Base-by-base conservation (phyloP, 2,888 invertebrate genomes). In the Physocephala rufipes region DNA sequence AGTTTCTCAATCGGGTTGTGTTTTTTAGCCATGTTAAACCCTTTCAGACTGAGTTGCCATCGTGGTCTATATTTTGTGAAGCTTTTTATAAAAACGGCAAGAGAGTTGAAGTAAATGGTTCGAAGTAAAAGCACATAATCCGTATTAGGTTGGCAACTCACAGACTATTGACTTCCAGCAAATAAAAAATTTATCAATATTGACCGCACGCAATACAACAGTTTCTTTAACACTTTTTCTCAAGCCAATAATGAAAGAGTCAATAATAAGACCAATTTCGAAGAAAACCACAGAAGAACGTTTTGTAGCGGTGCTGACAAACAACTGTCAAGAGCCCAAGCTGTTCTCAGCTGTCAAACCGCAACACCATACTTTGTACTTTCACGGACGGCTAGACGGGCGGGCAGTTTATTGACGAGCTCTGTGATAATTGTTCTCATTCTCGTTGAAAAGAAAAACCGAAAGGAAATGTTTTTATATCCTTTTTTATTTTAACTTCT, bases 341-440 rank as follows among this genome's bases (percentile, higher is more conserved):
- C 59, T 21, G 49, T 67, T 67, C 67, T 67, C 67, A 67, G 67
- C 67, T 67, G 67, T 59, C 67, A 67, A 59, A 67, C 67, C 67
- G 59, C 67, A 67, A 67, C 59, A 49, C 59, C 67, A 67, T 45
- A 59, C 49, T 59, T 58, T 47, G 45, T 26, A 47, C 26, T 67
- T 24, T 47, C 26, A 45, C 49, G 59, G 15, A 15, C 19, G 12
- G 26, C 9, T 43, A n/a, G 67, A 59, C 58, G 59, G 59, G 47
- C 43, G 5, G 43, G 13, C 13, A n/a, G n/a, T n/a, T n/a, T n/a
- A n/a, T n/a, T n/a, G n/a, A n/a, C n/a, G n/a, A n/a, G n/a, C n/a
- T n/a, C n/a, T 36, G 9, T 9, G 36, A 36, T 36, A 36, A 36
- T 36, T 36, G 36, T 36, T 7, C 9, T 36, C 9, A 36, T 9